A percentile compares a stretch with the other conserved stretches of the same genome.
These are phyloP conservation scores for Stercorarius parasiticus DNA, from an alignment of 2,113 vertebrate species.

Conservation along the genomic window DNA sequence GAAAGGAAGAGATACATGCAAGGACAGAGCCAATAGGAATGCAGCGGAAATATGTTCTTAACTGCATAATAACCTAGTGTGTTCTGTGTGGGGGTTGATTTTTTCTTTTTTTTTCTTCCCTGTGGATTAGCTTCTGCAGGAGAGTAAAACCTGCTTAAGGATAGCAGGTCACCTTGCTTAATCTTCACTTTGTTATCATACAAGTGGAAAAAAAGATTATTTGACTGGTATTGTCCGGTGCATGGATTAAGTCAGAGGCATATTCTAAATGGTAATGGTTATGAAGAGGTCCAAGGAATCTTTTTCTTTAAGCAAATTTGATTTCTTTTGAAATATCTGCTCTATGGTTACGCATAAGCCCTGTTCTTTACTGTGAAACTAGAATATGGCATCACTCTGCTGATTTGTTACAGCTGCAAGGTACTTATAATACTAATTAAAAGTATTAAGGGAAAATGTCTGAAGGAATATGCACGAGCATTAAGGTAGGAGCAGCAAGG, in stretches of 20 bases:
- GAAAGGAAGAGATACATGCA: neutral
- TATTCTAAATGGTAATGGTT: neutral
- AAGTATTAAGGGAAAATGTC: neutral
- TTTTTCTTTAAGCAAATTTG: neutral
- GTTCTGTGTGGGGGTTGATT: accelerated
- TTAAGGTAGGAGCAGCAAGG: neutral
- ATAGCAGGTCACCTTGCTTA: neutral
- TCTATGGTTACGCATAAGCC: neutral
- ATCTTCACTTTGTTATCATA: neutral
- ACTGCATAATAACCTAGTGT: neutral
- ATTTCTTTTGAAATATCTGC: neutral
- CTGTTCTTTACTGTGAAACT: neutral
- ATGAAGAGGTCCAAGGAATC: neutral
- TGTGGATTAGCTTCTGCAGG: neutral
- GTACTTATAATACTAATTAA: neutral
- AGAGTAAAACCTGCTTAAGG: neutral
- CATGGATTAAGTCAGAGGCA: neutral
- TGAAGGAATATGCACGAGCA: neutral
- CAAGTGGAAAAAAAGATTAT: neutral
- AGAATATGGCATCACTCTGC: neutral
- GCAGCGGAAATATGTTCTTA: neutral
- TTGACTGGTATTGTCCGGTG: neutral
- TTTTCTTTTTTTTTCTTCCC: neutral
- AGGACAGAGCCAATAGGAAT: neutral
- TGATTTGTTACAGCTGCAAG: neutral